Base-by-base conservation (phyloP, 2,888 invertebrate species). In the Ommatoiulus sabulosus region DNA sequence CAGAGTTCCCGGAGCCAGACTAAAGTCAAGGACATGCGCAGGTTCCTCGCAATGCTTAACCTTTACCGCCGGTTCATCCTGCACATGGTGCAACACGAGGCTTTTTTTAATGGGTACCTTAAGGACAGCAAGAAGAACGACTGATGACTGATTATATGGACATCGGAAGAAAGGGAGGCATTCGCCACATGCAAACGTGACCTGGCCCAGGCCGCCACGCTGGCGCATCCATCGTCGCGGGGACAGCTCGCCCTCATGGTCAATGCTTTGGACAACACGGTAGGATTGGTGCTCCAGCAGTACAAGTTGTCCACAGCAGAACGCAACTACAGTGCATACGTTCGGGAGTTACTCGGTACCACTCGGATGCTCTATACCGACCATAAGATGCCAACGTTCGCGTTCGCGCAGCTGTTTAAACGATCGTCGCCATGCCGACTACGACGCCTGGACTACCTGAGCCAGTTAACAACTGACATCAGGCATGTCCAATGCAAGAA, bases 241-340 rank as follows among this genome's bases (percentile, higher is more conserved):
- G 44, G 3, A 46, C 87, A 15, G 44, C 35, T 86, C 43, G n/a
- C 87, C 5, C 87, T 86, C 44, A 35, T 86, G 7, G 87, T 48
- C 15, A 44, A 86, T 35, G 90, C 89, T 91, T 91, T 0, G 90
- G 0, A 90, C 91, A 2, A 90, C 91, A 1, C 91, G 91, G 12
- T n/a, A n/a, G 91, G 90, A 0, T 89, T 89, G 12, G 84, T 84
- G 10, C 84, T 43, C 10, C 17, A 6, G 17, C 80, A 35, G 12
- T 20, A 7, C 20, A 48, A 12, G 20, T 44, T 89, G 17, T 88
- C 52, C 92, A 3, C 92, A 93, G 90, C 91, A 12, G 88, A 91
- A 7, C 89, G 92, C 0, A 92, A 92, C 8, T 93, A 92, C 87
- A 92, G 92, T 17, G 91, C 89, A 8, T 90, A 63, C 86, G 89